phyloP scores from a whole-genome alignment of 1,140 invertebrate species.

The Meloidogyne hapla region DNA sequence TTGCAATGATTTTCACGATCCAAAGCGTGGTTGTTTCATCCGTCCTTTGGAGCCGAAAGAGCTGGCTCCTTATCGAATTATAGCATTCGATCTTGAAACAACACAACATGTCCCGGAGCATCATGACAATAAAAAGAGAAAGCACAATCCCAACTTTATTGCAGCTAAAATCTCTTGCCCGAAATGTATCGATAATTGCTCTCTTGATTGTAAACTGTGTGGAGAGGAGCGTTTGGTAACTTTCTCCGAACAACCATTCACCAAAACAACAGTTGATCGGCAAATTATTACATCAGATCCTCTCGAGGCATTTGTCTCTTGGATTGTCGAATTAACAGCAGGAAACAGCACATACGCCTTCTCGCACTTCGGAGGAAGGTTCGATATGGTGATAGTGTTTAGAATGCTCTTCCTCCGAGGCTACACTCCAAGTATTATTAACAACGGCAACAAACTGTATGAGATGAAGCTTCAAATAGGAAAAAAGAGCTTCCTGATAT shows the following conservation, averaged over 20 bases:
- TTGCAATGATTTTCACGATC: neutral
- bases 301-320: neutral
- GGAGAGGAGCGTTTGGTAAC: neutral
- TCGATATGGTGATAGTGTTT: neutral
- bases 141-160: too few species aligned
- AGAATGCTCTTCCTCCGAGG: neutral
- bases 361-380: neutral
- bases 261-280: neutral
- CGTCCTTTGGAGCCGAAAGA: neutral
- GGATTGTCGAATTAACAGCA: neutral
- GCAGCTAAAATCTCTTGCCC: too few species aligned
- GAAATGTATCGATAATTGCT: too few species aligned
- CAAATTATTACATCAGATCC: neutral
- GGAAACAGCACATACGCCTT: neutral
- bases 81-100: too few species aligned
- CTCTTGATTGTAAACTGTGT: neutral
- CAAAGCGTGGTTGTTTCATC: conserved; percentile 3
- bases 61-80: too few species aligned
- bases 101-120: too few species aligned
- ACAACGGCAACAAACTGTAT: neutral
- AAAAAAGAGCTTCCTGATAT: neutral
- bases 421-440: neutral
- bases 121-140: too few species aligned
- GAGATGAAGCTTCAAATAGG: neutral
- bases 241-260: neutral